These are phyloP conservation scores for Himalopsyche tibetana DNA, from an alignment of 2,888 invertebrate species.

Conservation along the genomic window DNA sequence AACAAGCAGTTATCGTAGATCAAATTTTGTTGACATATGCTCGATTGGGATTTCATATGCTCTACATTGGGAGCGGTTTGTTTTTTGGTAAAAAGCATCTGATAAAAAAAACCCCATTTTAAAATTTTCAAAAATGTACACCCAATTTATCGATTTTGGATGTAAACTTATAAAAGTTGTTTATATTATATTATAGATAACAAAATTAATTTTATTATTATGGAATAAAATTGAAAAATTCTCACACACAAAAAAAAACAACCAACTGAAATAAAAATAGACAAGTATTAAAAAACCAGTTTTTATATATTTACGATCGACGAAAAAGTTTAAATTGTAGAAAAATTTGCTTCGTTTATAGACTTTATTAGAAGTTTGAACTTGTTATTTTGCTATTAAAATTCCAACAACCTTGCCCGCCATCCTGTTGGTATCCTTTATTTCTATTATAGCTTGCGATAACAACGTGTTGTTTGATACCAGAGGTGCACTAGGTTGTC, in stretches of 20 bases:
- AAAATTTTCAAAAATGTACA: too few species aligned
- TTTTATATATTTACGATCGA: background rate
- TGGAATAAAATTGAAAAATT: background rate
- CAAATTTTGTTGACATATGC: too few species aligned
- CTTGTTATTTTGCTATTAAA: conserved; percentile 29
- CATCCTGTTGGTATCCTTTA: conserved; percentile 37
- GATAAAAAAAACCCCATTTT: too few species aligned
- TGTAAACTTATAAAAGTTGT: too few species aligned
- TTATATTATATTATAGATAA: too few species aligned
- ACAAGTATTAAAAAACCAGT: background rate
- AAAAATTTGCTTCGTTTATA: background rate
- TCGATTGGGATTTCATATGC: too few species aligned
- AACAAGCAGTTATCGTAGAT: too few species aligned
- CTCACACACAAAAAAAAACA: background rate
- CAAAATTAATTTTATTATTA: too few species aligned
- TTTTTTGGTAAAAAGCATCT: too few species aligned
- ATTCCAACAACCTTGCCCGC: conserved; percentile 32
- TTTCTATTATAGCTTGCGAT: background rate
- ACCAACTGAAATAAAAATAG: background rate
- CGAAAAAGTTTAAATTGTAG: too few species aligned
- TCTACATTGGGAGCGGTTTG: too few species aligned
- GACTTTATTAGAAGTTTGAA: background rate
- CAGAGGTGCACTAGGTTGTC: background rate
- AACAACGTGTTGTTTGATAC: background rate
- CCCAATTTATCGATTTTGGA: too few species aligned